These are phyloP conservation scores for Mormyrops attenuatus DNA, from an alignment of 2,797 vertebrate species.

Conservation along the genomic window DNA sequence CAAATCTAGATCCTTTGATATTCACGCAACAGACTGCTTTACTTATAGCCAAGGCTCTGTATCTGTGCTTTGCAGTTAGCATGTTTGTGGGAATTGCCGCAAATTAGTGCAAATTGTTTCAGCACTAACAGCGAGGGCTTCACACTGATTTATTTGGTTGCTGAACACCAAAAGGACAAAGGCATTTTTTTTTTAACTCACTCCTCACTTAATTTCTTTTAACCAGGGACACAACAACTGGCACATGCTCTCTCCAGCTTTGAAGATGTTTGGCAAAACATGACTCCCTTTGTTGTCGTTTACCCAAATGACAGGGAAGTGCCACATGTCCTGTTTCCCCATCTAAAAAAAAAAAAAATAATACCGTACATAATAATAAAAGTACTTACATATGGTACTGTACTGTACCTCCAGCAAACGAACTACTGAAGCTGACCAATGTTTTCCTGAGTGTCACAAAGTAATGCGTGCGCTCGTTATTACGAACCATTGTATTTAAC, in stretches of 20 bases:
- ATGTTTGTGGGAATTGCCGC: constrained; percentile 40
- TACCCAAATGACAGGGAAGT: constrained; percentile 29
- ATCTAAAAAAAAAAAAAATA: constrained; percentile 7
- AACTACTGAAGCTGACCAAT: not conserved
- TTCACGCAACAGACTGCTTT: constrained; percentile 23
- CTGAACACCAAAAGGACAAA: constrained; percentile 32
- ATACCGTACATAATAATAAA: not conserved
- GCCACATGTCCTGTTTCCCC: constrained; percentile 21
- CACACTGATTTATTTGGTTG: constrained; percentile 34
- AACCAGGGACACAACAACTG: constrained; percentile 24
- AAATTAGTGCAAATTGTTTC: constrained; percentile 42
- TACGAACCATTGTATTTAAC: not conserved
- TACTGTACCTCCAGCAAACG: not conserved
- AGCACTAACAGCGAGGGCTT: constrained; percentile 30
- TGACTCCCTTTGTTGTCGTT: constrained; percentile 35
- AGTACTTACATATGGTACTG: not conserved
- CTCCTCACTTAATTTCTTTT: constrained; percentile 19
- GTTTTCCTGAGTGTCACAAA: not conserved
- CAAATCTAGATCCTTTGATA: constrained; percentile 27
- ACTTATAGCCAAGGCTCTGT: constrained; percentile 23
- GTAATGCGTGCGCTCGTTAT: not conserved
- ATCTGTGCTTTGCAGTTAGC: constrained; percentile 36
- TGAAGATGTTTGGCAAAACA: constrained; percentile 30
- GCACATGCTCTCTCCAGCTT: constrained; percentile 28
- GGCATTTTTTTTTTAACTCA: constrained; percentile 10